Conservation (phyloP, 2,113 vertebrate species). For the Catharus bicknelli region DNA sequence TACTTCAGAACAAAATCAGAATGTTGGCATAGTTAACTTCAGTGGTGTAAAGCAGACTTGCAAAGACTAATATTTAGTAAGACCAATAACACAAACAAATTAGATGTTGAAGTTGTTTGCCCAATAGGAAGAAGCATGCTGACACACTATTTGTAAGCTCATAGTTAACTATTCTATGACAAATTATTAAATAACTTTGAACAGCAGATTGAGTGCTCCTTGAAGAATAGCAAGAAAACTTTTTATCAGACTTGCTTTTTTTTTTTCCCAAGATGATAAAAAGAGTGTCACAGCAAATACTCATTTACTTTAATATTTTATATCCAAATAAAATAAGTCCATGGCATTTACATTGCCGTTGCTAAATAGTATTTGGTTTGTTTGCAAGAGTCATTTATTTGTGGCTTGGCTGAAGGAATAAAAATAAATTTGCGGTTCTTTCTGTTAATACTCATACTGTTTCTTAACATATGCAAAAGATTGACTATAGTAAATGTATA, state of each 20-base stretch:
- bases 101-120: constrained; percentile 68
- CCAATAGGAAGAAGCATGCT: constrained; percentile 62
- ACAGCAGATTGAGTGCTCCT: constrained; percentile 43
- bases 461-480: constrained; percentile 56
- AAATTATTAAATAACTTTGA: constrained; percentile 67
- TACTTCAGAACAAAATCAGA: constrained; percentile 73
- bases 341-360: constrained; percentile 50
- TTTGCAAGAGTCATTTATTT: constrained; percentile 64
- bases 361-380: constrained; percentile 48
- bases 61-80: constrained; percentile 80
- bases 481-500: constrained; percentile 28
- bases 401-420: constrained; percentile 61
- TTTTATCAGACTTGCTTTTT: constrained; percentile 37
- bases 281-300: constrained; percentile 46
- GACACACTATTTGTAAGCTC: constrained; percentile 62
- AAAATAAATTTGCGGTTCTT: constrained; percentile 46
- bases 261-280: constrained; percentile 1
- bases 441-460: constrained; percentile 55
- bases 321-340: constrained; percentile 56
- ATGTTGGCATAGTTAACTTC: constrained; percentile 69
- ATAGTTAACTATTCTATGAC: constrained; percentile 58
- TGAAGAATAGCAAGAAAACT: constrained; percentile 40
- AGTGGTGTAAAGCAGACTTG: constrained; percentile 58
- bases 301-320: constrained; percentile 58
- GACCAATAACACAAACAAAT: constrained; percentile 73